These are phyloP conservation scores for Numenius arquata DNA, from an alignment of 2,113 vertebrate genomes.

Conservation along the genomic window DNA sequence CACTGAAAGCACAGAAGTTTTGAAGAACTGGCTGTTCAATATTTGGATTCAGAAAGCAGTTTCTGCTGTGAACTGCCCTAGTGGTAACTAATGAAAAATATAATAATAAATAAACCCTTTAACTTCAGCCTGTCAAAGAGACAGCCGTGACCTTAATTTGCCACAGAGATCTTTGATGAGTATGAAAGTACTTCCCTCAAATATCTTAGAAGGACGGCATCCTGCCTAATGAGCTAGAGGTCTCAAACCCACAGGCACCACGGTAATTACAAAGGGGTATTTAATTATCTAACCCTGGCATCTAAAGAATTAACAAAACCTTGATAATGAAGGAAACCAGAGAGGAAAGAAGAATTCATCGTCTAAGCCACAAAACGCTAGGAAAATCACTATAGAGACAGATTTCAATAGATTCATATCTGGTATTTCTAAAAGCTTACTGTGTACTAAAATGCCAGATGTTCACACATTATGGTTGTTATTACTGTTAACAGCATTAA, in stretches of 20 bases:
- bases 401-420: conserved; percentile 76
- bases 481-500: conserved; percentile 76
- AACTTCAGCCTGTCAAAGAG: conserved; percentile 28
- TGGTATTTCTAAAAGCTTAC: conserved; percentile 75
- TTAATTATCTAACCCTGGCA: conserved; percentile 67
- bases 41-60: not conserved
- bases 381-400: conserved; percentile 68
- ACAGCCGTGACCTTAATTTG: conserved; percentile 51
- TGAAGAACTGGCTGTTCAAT: not conserved
- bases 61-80: conserved; percentile 20
- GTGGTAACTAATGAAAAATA: conserved; percentile 8
- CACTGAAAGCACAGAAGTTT: not conserved
- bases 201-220: conserved; percentile 37
- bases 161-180: conserved; percentile 56
- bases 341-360: conserved; percentile 41
- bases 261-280: conserved; percentile 73
- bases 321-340: conserved; percentile 59
- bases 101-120: not conserved
- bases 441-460: conserved; percentile 80
- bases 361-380: conserved; percentile 46
- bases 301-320: conserved; percentile 70
- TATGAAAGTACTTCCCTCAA: conserved; percentile 47
- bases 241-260: conserved; percentile 62
- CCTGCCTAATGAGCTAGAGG: conserved; percentile 68
- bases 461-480: conserved; percentile 78